Conservation (phyloP, 2,797 vertebrate genomes). For the Brachymystax lenok region DNA sequence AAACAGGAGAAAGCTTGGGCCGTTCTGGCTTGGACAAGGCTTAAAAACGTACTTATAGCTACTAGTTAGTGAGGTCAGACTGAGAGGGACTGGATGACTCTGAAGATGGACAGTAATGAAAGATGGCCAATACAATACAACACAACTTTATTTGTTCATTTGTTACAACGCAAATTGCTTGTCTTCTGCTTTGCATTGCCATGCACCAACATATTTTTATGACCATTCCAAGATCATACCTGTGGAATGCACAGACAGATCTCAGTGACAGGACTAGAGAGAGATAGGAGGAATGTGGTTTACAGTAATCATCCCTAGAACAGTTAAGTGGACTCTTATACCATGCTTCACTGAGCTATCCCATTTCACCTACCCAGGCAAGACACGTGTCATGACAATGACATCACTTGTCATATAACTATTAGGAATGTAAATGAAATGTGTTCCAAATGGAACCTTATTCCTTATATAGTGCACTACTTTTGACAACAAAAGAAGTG, state of each 20-base stretch:
- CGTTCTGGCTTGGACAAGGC: no score
- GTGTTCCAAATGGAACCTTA: background rate
- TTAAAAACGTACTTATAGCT: no score
- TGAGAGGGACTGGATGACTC: no score
- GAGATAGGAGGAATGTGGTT: background rate
- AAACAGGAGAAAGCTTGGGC: no score
- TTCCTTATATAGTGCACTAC: background rate
- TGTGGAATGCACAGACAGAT: background rate
- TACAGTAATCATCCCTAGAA: background rate
- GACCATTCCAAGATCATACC: background rate
- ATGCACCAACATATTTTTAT: background rate
- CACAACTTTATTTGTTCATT: no score
- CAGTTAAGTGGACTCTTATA: background rate
- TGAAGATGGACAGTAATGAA: no score
- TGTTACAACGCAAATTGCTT: no score
- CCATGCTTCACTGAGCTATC: background rate
- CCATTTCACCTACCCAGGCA: background rate
- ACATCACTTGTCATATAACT: background rate
- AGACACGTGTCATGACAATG: background rate
- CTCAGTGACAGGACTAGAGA: background rate
- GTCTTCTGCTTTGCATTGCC: background rate
- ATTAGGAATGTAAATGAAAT: background rate
- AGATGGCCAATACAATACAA: no score
- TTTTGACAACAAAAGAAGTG: background rate
- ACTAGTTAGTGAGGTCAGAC: no score